These are phyloP conservation scores for Strix aluco DNA, from an alignment of 2,113 vertebrate species.

Conservation along the genomic window DNA sequence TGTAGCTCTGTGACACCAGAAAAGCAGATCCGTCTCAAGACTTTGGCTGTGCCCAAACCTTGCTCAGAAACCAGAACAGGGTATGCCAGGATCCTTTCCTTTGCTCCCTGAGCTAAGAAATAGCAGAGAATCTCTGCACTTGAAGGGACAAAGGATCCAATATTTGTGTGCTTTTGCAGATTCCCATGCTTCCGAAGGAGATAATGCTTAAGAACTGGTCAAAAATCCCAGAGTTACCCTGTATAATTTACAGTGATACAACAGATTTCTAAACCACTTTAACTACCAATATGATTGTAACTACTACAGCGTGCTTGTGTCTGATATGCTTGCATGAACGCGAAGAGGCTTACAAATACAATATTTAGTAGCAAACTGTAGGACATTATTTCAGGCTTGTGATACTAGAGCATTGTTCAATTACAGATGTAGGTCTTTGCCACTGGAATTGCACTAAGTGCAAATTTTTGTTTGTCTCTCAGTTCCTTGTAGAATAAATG, in stretches of 20 bases:
- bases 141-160: neutral
- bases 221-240: neutral
- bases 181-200: neutral
- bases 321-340: neutral
- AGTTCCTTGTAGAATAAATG: neutral
- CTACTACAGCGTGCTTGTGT: neutral
- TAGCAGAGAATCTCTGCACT: neutral
- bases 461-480: neutral
- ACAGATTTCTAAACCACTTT: neutral
- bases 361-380: neutral
- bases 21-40: neutral
- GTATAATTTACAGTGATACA: neutral
- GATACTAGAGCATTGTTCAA: neutral
- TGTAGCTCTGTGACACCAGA: accelerated
- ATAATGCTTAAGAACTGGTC: neutral
- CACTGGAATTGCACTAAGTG: neutral
- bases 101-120: neutral
- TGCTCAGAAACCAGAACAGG: neutral
- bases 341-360: neutral
- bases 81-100: neutral
- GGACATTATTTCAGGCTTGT: neutral
- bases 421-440: neutral
- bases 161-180: neutral
- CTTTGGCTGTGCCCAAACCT: neutral
- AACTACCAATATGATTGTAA: neutral